Conservation (phyloP, 2,113 vertebrate species). For the Stegastes partitus region DNA sequence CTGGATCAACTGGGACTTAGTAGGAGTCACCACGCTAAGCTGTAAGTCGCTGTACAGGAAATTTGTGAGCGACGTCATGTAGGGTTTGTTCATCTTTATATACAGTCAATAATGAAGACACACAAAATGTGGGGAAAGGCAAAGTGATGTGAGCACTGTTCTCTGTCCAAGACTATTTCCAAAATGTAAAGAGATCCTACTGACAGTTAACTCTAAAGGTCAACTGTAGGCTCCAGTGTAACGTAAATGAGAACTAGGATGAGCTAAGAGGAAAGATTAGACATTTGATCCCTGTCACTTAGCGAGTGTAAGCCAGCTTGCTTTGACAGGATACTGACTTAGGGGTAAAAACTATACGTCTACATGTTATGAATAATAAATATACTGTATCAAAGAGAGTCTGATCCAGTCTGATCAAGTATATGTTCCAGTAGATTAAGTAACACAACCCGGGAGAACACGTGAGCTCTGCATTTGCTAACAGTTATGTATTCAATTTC, state of each 20-base stretch:
- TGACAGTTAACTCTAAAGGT: slow-evolving; percentile 5
- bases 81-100: too few species aligned
- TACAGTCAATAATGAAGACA: neutral
- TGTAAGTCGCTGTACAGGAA: too few species aligned
- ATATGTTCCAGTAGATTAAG: neutral
- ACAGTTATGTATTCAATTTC: neutral
- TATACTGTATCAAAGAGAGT: neutral
- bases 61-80: too few species aligned
- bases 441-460: neutral
- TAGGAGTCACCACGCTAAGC: too few species aligned
- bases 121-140: slow-evolving; percentile 7
- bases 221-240: neutral
- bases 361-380: slow-evolving; percentile 13
- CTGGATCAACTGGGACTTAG: too few species aligned
- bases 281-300: neutral
- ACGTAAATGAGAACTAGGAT: neutral
- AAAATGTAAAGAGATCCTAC: neutral
- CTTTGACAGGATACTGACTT: neutral
- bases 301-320: neutral
- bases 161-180: slow-evolving; percentile 2
- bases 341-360: neutral
- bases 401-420: neutral
- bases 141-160: slow-evolving; percentile 1
- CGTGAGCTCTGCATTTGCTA: neutral
- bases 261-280: neutral